Evolutionary conservation across 2,797 vertebrate genomes (phyloP), one percentile per base, ranked within the genome.

Genomic region (Poeciliopsis turneri): DNA sequence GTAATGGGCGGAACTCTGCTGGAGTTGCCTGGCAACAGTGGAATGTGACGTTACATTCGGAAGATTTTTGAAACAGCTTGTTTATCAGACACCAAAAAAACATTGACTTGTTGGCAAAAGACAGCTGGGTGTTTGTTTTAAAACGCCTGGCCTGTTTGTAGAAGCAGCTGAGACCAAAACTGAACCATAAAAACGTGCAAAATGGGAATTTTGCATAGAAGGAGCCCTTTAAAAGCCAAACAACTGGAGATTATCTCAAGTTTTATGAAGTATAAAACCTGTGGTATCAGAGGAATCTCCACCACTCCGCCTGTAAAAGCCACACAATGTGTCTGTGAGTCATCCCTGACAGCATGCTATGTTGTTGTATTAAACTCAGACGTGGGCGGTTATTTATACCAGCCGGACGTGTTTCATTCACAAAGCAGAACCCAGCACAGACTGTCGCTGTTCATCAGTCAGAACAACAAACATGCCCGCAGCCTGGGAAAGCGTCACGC

Each of bases 311-410:
- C 41, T 28, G 41, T 70, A 45, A 45, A 45, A 28, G 41, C 18
- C 47, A 66, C 20, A 71, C 74, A 83, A 28, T 28, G 33, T 72
- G 55, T 74, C 49, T 73, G 76, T 85, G 79, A 88, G 16, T 88
- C 85, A 83, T 41, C 75, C 13, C 11, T 49, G 72, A 75, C 77
- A 78, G 70, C 74, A 30, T 77, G 76, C 64, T 78, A 68, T 70
- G 68, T 70, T 70, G 68, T 70, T 70, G 68, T 70, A 66, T 75
- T 64, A 76, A 46, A 78, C 47, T 78, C 59, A 45, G 68, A 45
- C 25, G 64, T 84, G 46, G 82, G 85, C n/a, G 75, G 76, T 57
- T 81, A 68, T 83, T 83, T 78, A 79, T 30, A 73, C 46, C 61
- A 77, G 61, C 36, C n/a, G 30, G 69, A 77, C 33, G 57, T 4